phyloP scores from a whole-genome alignment of 2,113 vertebrate species.

The Tragelaphus buxtoni region DNA sequence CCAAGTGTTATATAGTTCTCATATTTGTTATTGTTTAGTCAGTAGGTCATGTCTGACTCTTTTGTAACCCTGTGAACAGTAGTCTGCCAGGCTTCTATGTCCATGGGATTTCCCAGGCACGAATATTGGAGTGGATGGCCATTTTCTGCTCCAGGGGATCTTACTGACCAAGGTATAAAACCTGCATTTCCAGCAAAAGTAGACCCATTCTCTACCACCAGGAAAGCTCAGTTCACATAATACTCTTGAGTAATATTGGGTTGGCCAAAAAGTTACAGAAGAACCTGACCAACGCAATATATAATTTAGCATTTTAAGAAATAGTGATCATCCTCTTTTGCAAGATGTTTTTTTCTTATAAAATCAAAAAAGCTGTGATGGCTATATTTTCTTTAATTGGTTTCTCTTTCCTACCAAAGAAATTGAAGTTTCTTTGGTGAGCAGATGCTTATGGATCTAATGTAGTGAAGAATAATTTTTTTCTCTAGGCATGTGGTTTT shows the following conservation, averaged over 20 bases:
- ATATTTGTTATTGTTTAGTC: neutral
- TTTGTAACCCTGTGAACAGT: neutral
- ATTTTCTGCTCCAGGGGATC: neutral
- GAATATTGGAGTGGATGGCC: neutral
- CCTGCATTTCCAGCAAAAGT: neutral
- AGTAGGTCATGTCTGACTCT: neutral
- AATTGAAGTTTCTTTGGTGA: neutral
- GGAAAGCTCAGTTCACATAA: neutral
- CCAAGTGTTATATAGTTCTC: neutral
- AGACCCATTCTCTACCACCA: neutral
- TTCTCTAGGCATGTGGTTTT: neutral
- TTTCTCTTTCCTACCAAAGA: neutral
- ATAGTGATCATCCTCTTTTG: neutral
- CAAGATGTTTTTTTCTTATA: conserved; percentile 16
- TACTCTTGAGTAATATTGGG: neutral
- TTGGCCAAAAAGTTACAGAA: neutral
- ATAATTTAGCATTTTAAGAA: conserved; percentile 26
- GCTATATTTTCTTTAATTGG: neutral
- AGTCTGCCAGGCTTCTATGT: neutral
- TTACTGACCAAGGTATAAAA: neutral
- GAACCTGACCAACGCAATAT: neutral
- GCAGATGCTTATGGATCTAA: neutral
- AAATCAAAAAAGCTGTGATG: neutral
- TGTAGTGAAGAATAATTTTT: neutral
- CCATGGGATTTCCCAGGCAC: neutral